A percentile compares a stretch with the other conserved stretches of the same genome.
Evolutionary conservation across 2,888 invertebrate genomes (phyloP).

Genomic region (Agrypnus murinus): DNA sequence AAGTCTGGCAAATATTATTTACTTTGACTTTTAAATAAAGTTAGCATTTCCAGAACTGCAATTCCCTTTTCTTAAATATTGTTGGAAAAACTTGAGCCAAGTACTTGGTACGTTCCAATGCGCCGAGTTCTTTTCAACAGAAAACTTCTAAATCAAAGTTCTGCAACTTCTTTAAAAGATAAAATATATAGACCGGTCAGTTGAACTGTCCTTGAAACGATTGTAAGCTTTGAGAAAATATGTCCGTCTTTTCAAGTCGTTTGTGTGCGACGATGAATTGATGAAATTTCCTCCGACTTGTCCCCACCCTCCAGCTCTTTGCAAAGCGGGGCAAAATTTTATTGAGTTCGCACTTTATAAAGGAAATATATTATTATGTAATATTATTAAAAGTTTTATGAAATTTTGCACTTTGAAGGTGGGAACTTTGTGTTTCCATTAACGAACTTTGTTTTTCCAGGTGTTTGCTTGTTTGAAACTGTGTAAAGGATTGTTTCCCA

Average conservation of each 20-base stretch:
- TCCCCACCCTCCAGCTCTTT: conserved; percentile 8
- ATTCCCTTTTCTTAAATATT: not conserved
- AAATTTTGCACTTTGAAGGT: conserved; percentile 37
- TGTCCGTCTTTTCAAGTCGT: conserved; percentile 8
- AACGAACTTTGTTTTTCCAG: conserved; percentile 34
- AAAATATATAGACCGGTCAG: conserved; percentile 20
- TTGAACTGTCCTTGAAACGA: conserved; percentile 23
- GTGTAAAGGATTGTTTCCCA: not conserved
- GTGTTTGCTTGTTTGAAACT: conserved; percentile 15
- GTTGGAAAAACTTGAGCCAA: conserved; percentile 16
- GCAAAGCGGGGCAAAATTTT: conserved; percentile 32
- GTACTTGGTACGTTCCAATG: conserved; percentile 1
- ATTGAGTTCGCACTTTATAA: conserved; percentile 35
- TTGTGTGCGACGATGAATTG: conserved; percentile 32
- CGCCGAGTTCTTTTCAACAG: not conserved
- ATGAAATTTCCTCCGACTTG: conserved; percentile 27
- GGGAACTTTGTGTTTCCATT: conserved; percentile 33
- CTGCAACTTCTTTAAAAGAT: conserved; percentile 11
- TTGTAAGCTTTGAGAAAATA: conserved; percentile 13
- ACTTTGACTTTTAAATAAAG: conserved; percentile 24
- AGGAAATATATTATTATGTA: conserved; percentile 38
- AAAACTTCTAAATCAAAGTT: conserved; percentile 19
- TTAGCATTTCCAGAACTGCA: conserved; percentile 19
- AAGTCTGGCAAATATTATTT: conserved; percentile 20
- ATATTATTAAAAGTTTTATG: conserved; percentile 41